phyloP scores from a whole-genome alignment of 2,888 invertebrate genomes.

The Leptopilina myrica region DNA sequence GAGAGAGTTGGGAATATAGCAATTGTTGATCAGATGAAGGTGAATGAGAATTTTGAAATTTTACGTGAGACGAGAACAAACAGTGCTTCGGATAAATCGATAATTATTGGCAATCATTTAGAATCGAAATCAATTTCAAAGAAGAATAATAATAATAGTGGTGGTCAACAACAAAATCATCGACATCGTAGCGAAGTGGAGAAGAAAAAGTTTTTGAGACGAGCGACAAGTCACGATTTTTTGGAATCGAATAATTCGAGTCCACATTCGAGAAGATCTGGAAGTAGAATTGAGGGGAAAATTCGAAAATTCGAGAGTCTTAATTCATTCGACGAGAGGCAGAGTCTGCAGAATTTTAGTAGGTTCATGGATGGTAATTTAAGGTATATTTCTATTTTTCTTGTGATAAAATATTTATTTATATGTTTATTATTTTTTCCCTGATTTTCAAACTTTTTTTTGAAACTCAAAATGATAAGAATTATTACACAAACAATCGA shows the following conservation, averaged over 20 bases:
- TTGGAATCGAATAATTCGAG: slow-evolving; percentile 66
- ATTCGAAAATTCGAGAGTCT: slow-evolving; percentile 73
- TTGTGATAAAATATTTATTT: not conserved
- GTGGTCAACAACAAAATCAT: slow-evolving; percentile 57
- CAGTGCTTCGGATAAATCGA: slow-evolving; percentile 13
- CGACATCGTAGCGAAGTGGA: slow-evolving; percentile 67
- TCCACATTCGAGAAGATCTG: slow-evolving; percentile 62
- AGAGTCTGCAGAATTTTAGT: slow-evolving; percentile 62
- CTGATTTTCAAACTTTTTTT: not conserved
- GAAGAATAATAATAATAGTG: slow-evolving; percentile 42
- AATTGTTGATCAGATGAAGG: slow-evolving; percentile 8
- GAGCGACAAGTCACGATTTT: slow-evolving; percentile 71
- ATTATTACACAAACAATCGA: no score
- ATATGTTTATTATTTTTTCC: not conserved
- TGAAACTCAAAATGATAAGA: no score
- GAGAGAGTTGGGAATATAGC: slow-evolving; percentile 30
- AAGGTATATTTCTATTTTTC: slow-evolving; percentile 16
- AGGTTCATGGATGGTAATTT: slow-evolving; percentile 45
- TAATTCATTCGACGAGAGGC: slow-evolving; percentile 70
- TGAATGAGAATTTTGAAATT: not conserved
- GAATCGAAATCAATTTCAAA: slow-evolving; percentile 42
- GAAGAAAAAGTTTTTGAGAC: slow-evolving; percentile 66
- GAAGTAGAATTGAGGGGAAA: slow-evolving; percentile 66
- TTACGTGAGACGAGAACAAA: not conserved
- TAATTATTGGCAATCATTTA: slow-evolving; percentile 43